A percentile compares a stretch with the other conserved stretches of the same genome.
Conservation (phyloP, 2,113 vertebrate genomes). For the Epinephelus moara region DNA sequence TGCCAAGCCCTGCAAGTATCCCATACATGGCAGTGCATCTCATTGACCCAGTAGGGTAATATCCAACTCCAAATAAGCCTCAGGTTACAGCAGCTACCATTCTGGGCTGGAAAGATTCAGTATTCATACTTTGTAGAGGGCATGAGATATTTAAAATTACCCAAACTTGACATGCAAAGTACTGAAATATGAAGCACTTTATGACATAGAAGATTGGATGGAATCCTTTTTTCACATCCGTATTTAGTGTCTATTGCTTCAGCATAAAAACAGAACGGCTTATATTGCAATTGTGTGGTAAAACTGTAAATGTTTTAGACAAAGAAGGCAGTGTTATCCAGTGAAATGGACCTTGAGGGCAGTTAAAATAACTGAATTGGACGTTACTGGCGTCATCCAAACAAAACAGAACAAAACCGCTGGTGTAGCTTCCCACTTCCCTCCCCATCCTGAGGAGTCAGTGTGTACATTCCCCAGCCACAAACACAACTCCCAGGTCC, state of each 20-base stretch:
- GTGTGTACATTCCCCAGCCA: constrained; percentile 65
- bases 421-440: constrained; percentile 32
- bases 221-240: neutral
- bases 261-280: constrained; percentile 7
- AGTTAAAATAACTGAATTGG: constrained; percentile 39
- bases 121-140: constrained; percentile 2
- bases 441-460: constrained; percentile 27
- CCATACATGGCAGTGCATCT: constrained; percentile 56
- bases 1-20: constrained; percentile 65
- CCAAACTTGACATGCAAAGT: neutral
- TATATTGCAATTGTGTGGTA: constrained; percentile 2
- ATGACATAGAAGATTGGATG: neutral
- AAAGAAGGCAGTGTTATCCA: constrained; percentile 45
- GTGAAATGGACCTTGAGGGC: constrained; percentile 20
- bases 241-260: constrained; percentile 2
- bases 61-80: constrained; percentile 64
- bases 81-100: constrained; percentile 36
- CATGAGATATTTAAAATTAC: constrained; percentile 8
- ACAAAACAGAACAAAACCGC: constrained; percentile 44
- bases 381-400: constrained; percentile 51
- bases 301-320: constrained; percentile 33
- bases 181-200: constrained; percentile 15
- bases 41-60: constrained; percentile 74
- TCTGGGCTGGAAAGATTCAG: constrained; percentile 21
- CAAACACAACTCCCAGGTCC: constrained; percentile 52